Conservation (phyloP, 2,888 invertebrate genomes). For the Synergus japonicus region DNA sequence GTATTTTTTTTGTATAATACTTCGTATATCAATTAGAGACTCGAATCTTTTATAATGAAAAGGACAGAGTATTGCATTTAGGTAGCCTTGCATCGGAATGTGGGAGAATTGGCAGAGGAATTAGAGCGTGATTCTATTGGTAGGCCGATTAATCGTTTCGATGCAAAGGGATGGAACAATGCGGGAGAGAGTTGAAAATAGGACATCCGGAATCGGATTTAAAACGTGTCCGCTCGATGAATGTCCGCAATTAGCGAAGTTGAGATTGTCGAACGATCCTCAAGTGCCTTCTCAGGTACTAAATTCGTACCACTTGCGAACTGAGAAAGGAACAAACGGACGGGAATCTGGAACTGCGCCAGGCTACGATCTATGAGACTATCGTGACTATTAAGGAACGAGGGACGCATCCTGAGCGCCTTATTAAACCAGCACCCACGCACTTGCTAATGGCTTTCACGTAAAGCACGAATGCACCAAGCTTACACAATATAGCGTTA, state of each 20-base stretch:
- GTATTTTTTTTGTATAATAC: too few relatives aligned
- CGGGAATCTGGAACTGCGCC: conserved; percentile 49
- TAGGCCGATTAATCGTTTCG: conserved; percentile 18
- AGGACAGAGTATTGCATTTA: neutral
- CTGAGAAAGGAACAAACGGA: conserved; percentile 28
- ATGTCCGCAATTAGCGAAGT: conserved; percentile 38
- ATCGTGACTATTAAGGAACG: conserved; percentile 44
- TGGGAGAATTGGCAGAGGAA: conserved; percentile 24
- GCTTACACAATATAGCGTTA: neutral
- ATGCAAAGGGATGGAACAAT: conserved; percentile 32
- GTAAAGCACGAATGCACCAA: conserved; percentile 26
- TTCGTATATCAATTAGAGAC: neutral
- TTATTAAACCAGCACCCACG: conserved; percentile 24
- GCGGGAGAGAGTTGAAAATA: conserved; percentile 19
- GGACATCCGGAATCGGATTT: conserved; percentile 36
- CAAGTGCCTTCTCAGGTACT: conserved; percentile 36
- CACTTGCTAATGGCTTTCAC: conserved; percentile 41
- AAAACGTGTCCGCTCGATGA: conserved; percentile 33
- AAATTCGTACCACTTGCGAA: conserved; percentile 40
- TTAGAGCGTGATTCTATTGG: conserved; percentile 32
- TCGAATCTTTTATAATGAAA: neutral
- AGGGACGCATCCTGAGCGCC: conserved; percentile 30
- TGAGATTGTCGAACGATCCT: conserved; percentile 37
- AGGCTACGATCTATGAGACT: conserved; percentile 52
- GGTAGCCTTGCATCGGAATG: conserved; percentile 1